Evolutionary conservation across 2,888 invertebrate genomes (phyloP).

Genomic region (Seira musarum): DNA sequence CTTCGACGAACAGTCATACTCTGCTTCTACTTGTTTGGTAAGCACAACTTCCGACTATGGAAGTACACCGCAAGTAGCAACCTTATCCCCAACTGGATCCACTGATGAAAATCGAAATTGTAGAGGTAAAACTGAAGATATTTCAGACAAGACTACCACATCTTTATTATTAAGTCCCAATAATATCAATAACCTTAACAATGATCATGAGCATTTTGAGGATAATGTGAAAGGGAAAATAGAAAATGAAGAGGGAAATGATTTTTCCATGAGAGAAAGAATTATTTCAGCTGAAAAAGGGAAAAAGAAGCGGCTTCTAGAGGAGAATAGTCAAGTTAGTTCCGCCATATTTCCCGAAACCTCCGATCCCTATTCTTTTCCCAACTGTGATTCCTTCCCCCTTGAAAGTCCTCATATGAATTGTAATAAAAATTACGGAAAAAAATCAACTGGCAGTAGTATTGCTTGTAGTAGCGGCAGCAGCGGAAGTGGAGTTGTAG

Average conservation of each 20-base stretch:
- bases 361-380: constrained; percentile 2
- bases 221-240: background rate
- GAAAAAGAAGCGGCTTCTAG: background rate
- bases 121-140: too few relatives aligned
- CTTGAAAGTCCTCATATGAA: constrained; percentile 43
- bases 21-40: background rate
- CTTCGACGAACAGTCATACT: background rate
- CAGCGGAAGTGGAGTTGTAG: constrained; percentile 14
- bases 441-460: constrained; percentile 42
- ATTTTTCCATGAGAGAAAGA: constrained; percentile 44
- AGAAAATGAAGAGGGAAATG: background rate
- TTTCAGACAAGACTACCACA: background rate
- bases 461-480: constrained; percentile 37
- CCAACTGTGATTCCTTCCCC: constrained; percentile 9
- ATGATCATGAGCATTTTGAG: too few relatives aligned
- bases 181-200: background rate
- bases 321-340: constrained; percentile 10
- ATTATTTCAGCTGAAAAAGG: background rate
- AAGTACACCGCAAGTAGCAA: background rate
- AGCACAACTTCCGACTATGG: constrained; percentile 4
- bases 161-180: background rate
- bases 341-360: background rate
- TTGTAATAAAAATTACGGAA: constrained; percentile 47
- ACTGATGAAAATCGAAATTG: background rate
- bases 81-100: background rate